Percentiles rank a stretch among this genome's conserved stretches.
These are phyloP conservation scores for Heteromurus nitidus DNA, from an alignment of 2,888 invertebrate genomes.

Conservation along the genomic window DNA sequence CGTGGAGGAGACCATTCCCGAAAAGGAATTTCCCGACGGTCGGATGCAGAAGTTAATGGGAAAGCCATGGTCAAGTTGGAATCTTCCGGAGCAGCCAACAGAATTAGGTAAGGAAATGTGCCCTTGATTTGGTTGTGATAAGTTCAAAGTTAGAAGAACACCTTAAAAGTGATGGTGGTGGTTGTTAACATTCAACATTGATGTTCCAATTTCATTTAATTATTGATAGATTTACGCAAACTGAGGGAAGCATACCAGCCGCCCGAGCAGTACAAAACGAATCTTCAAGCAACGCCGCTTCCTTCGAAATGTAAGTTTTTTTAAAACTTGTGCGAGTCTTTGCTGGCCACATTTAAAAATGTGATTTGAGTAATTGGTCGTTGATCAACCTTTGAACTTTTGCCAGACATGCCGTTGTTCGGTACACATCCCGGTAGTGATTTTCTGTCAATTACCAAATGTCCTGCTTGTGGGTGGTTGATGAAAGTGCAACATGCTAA, in stretches of 20 bases:
- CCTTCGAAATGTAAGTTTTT: slow-evolving; percentile 62
- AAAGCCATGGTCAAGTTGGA: slow-evolving; percentile 68
- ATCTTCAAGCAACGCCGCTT: slow-evolving; percentile 55
- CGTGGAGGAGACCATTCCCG: slow-evolving; percentile 25
- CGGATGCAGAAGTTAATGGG: slow-evolving; percentile 63
- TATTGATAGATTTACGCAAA: slow-evolving; percentile 45
- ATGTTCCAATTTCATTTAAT: too few relatives aligned
- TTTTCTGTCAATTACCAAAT: slow-evolving; percentile 67
- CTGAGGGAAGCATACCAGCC: slow-evolving; percentile 42
- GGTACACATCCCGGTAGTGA: slow-evolving; percentile 70
- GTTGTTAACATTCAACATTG: too few relatives aligned
- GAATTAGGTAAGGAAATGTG: slow-evolving; percentile 61
- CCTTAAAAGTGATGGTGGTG: too few relatives aligned
- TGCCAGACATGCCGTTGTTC: slow-evolving; percentile 62
- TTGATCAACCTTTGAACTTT: background rate
- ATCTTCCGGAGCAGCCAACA: slow-evolving; percentile 65
- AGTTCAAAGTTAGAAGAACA: too few relatives aligned
- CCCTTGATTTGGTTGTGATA: too few relatives aligned
- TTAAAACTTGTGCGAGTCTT: too few relatives aligned
- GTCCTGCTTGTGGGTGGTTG: slow-evolving; percentile 67
- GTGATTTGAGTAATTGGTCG: too few relatives aligned
- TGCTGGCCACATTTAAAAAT: too few relatives aligned
- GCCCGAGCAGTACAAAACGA: slow-evolving; percentile 44
- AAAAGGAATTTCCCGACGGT: slow-evolving; percentile 54
- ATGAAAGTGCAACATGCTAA: slow-evolving; percentile 69